These are phyloP conservation scores for Sciurus carolinensis DNA, from an alignment of 2,797 vertebrate species.

Conservation along the genomic window DNA sequence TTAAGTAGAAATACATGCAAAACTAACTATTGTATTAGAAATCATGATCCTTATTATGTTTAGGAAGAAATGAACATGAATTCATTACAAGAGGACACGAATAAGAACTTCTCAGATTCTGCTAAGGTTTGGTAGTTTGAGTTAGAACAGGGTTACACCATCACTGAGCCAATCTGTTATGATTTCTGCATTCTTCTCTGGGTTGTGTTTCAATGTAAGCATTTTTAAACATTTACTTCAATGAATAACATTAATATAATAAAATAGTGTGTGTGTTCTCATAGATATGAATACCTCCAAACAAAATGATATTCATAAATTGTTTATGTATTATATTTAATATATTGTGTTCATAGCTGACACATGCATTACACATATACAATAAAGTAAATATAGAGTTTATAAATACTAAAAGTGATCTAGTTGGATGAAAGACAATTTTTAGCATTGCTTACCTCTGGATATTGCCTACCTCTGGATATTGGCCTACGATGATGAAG, in stretches of 20 bases:
- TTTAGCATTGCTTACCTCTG: conserved; percentile 10
- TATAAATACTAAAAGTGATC: not conserved
- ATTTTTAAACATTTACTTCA: not conserved
- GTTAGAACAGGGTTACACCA: not conserved
- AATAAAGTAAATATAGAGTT: not conserved
- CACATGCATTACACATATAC: not conserved
- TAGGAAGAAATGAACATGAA: not conserved
- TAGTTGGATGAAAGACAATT: not conserved
- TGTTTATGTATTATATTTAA: not conserved
- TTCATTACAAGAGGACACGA: not conserved
- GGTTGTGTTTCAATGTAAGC: not conserved
- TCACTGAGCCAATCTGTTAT: not conserved
- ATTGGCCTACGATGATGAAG: not conserved
- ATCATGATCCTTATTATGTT: not conserved
- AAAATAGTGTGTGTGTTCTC: not conserved
- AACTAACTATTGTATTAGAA: not conserved
- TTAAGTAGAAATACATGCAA: not conserved
- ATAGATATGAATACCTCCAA: not conserved
- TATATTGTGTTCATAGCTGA: not conserved
- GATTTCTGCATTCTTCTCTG: not conserved
- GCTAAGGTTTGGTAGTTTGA: not conserved
- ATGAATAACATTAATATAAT: not conserved
- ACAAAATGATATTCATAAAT: not conserved
- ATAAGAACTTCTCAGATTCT: not conserved
- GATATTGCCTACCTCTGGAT: not conserved